Base-by-base conservation (phyloP, 92 coral and sea anemone species). In the Blastomussa wellsi region DNA sequence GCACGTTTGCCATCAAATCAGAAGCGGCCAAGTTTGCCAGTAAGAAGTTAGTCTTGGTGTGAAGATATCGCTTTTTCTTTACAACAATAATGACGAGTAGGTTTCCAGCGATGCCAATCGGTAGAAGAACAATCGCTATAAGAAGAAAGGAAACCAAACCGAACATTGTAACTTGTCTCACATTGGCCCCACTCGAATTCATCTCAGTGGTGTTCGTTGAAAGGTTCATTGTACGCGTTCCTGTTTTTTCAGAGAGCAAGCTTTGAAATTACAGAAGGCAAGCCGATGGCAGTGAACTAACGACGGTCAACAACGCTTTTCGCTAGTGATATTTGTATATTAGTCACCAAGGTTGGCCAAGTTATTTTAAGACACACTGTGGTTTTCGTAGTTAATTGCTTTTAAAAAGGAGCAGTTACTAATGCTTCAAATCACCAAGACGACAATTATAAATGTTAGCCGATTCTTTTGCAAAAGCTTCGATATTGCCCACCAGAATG, bases 91-190 rank as follows among this genome's bases (percentile, higher is more conserved):
- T 83, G 11, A 83, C 80, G 14, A 83, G 73, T 7, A 83, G 60
- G 68, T 83, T 83, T 13, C 87, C 87, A 39, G 51, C 62, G 70
- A 83, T 74, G 8, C 87, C 87, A 74, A 62, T 36, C 8, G 87
- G 87, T 1, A 83, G 74, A 5, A 74, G 62, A 19, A 60, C 62
- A 31, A 26, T 44, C 7, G 74, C 51, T 1, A 48, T 60, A 24
- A 59, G 36, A 13, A 74, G 32, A 24, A 83, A 83, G 4, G 74
- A 26, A 1, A 75, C 73, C 47, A 83, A 33, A 29, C 19, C 31
- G 26, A 83, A 83, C 24, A 33, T 7, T 19, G 72, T 28, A 14
- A 57, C 59, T 44, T 41, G 73, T 41, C 53, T 55, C 12, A 24
- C n/a, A 15, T 8, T 28, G 35, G 13, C n/a, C n/a, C n/a, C 16